phyloP scores from a whole-genome alignment of 2,888 invertebrate species.

The Coenonympha arcania region DNA sequence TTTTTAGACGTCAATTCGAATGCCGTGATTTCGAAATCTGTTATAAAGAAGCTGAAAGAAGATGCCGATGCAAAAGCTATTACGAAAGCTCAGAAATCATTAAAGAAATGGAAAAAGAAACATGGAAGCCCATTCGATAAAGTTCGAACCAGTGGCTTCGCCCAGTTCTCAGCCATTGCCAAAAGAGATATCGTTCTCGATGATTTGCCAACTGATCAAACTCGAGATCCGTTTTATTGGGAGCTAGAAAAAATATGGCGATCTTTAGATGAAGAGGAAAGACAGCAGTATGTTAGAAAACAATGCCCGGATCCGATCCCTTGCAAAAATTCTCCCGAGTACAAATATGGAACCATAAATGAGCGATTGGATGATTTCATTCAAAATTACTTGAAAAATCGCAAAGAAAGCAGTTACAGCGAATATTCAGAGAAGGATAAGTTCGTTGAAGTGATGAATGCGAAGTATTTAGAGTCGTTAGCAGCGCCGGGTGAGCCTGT shows the following conservation, averaged over 20 bases:
- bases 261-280: conserved; percentile 74
- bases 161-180: conserved; percentile 73
- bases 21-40: conserved; percentile 75
- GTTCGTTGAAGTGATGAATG: conserved; percentile 81
- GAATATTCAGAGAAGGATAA: conserved; percentile 57
- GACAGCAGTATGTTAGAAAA: conserved; percentile 67
- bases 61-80: conserved; percentile 68
- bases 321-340: conserved; percentile 80
- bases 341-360: conserved; percentile 86
- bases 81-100: conserved; percentile 72
- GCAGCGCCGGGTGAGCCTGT: conserved; percentile 97
- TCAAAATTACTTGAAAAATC: conserved; percentile 71
- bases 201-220: conserved; percentile 64
- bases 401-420: conserved; percentile 44
- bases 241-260: conserved; percentile 80
- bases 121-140: conserved; percentile 62
- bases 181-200: conserved; percentile 63
- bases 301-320: conserved; percentile 84
- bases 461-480: conserved; percentile 84
- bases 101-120: conserved; percentile 77
- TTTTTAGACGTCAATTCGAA: conserved; percentile 88
- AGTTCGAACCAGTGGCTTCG: conserved; percentile 72
- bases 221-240: conserved; percentile 75
- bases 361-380: conserved; percentile 84
- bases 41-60: conserved; percentile 75